These are phyloP conservation scores for Metallyticus violacea DNA, from an alignment of 2,888 invertebrate genomes.

Conservation along the genomic window DNA sequence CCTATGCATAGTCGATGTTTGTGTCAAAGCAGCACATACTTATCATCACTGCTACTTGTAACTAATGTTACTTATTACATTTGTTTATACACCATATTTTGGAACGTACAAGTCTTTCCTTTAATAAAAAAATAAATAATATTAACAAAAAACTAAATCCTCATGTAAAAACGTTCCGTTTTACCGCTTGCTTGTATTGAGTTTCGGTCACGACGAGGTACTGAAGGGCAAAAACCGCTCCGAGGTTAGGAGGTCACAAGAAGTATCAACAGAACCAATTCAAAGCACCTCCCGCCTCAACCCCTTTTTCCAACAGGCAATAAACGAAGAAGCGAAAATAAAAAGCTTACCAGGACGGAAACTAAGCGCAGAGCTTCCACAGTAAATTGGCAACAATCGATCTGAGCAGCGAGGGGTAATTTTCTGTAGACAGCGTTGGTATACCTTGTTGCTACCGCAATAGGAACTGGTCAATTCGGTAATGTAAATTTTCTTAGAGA, in stretches of 20 bases:
- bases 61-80: too few relatives aligned
- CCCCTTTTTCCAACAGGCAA: not conserved
- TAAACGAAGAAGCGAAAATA: not conserved
- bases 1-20: too few relatives aligned
- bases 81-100: too few relatives aligned
- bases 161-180: too few relatives aligned
- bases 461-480: not conserved
- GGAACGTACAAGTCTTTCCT: too few relatives aligned
- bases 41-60: too few relatives aligned
- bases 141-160: too few relatives aligned
- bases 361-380: not conserved
- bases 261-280: not conserved
- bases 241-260: not conserved
- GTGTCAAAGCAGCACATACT: too few relatives aligned
- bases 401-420: not conserved
- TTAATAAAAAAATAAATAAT: too few relatives aligned
- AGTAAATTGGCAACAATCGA: conserved; percentile 1
- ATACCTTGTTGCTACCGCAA: not conserved
- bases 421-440: not conserved
- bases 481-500: not conserved
- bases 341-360: not conserved
- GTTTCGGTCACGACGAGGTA: not conserved
- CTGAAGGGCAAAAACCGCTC: not conserved
- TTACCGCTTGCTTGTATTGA: too few relatives aligned
- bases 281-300: not conserved